Percentiles rank a stretch among this genome's conserved stretches.
phyloP scores from a whole-genome alignment of 2,113 vertebrate species.

The Chloropsis cyanopogon region DNA sequence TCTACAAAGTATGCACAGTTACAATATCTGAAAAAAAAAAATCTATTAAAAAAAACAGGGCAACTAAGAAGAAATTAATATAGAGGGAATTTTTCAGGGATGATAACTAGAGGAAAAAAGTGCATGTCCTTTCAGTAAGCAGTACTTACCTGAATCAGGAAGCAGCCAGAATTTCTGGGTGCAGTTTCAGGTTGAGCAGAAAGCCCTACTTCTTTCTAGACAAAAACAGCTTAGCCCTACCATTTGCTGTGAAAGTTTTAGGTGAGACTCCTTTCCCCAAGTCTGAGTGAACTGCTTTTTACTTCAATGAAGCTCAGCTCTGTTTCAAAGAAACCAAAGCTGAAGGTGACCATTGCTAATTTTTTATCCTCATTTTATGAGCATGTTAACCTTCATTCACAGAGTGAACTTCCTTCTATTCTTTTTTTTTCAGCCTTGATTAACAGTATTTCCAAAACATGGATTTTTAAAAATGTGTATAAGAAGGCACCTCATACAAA shows the following conservation, averaged over 20 bases:
- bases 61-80: not conserved
- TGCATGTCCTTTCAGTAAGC: not conserved
- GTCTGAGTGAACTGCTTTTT: not conserved
- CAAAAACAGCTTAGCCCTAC: not conserved
- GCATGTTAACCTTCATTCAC: not conserved
- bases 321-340: not conserved
- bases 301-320: not conserved
- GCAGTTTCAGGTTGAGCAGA: not conserved
- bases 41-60: not conserved
- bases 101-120: not conserved
- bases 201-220: not conserved
- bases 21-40: not conserved
- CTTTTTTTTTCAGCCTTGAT: not conserved
- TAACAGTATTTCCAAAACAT: not conserved
- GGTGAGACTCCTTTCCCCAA: not conserved
- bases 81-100: not conserved
- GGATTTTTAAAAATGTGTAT: not conserved
- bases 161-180: not conserved
- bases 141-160: not conserved
- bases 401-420: not conserved
- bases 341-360: not conserved
- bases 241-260: not conserved
- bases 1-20: not conserved
- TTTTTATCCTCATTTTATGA: conserved; percentile 9
- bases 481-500: not conserved